Evolutionary conservation across 2,797 vertebrate species (phyloP).

Genomic region (Poliocrania exsul): DNA sequence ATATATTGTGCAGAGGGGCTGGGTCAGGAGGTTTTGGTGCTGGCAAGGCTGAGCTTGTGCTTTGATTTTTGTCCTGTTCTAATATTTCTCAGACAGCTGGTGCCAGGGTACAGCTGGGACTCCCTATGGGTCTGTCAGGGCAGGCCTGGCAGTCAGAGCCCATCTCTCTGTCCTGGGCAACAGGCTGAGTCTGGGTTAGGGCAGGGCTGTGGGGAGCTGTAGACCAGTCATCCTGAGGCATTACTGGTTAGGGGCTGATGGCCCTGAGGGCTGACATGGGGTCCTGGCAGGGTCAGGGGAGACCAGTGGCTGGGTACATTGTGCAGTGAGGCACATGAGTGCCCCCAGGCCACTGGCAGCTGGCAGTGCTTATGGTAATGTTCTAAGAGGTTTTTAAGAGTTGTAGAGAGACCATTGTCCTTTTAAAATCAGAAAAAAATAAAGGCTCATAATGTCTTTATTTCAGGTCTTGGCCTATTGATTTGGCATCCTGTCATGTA

Average conservation of each 20-base stretch:
- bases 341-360: not conserved
- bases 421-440: constrained; percentile 16
- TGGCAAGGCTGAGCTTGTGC: not conserved
- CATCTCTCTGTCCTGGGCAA: rapidly evolving
- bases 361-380: not conserved
- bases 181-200: rapidly evolving
- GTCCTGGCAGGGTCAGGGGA: not conserved
- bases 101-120: not conserved
- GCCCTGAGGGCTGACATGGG: not conserved
- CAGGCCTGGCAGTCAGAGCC: not conserved
- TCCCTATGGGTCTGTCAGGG: rapidly evolving
- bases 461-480: constrained; percentile 23
- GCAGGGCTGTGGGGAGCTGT: not conserved
- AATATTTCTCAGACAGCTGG: not conserved
- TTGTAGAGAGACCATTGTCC: not conserved
- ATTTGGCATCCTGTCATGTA: constrained; percentile 2
- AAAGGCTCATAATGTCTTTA: not conserved
- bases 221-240: rapidly evolving
- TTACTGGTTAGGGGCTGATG: not conserved
- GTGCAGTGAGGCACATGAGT: not conserved
- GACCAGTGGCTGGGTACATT: rapidly evolving
- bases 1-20: not conserved
- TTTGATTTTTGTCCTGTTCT: not conserved
- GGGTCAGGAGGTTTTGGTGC: rapidly evolving
- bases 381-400: not conserved